A percentile compares a stretch with the other conserved stretches of the same genome.
phyloP scores from a whole-genome alignment of 2,797 vertebrate species.

The Petrocephalus schoutedeni region DNA sequence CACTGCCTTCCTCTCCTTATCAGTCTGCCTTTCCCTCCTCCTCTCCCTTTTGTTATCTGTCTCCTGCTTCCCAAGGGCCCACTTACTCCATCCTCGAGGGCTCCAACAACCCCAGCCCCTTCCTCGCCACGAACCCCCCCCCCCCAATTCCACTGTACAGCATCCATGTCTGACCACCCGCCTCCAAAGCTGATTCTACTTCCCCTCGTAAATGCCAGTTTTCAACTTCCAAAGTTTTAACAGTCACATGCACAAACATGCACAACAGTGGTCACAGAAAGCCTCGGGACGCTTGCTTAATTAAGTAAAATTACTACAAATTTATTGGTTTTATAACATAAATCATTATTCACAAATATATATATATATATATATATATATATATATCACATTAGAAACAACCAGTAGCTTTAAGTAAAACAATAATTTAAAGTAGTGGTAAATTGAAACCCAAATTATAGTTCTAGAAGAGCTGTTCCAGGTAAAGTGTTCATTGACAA shows the following conservation, averaged over 20 bases:
- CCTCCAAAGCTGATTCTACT: neutral
- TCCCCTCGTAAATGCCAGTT: neutral
- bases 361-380: too few relatives aligned
- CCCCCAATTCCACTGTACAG: neutral
- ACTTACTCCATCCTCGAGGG: neutral
- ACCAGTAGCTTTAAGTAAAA: neutral
- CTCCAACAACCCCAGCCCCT: neutral
- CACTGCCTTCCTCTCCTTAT: constrained; percentile 51
- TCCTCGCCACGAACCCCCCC: neutral
- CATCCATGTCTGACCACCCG: neutral
- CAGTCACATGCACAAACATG: neutral
- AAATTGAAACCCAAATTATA: neutral
- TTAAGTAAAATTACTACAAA: neutral
- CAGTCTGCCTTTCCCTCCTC: constrained; percentile 29
- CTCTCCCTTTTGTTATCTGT: constrained; percentile 47
- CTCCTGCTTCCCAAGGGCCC: constrained; percentile 39
- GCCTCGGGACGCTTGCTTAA: neutral
- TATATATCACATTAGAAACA: neutral
- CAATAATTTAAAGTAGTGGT: neutral
- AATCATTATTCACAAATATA: neutral
- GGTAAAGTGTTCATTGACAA: too few relatives aligned
- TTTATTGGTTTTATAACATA: neutral
- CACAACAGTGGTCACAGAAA: neutral
- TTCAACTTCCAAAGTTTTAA: neutral
- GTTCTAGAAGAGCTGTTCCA: too few relatives aligned